Conservation (phyloP, 2,797 vertebrate genomes). For the Anguilla obscura region DNA sequence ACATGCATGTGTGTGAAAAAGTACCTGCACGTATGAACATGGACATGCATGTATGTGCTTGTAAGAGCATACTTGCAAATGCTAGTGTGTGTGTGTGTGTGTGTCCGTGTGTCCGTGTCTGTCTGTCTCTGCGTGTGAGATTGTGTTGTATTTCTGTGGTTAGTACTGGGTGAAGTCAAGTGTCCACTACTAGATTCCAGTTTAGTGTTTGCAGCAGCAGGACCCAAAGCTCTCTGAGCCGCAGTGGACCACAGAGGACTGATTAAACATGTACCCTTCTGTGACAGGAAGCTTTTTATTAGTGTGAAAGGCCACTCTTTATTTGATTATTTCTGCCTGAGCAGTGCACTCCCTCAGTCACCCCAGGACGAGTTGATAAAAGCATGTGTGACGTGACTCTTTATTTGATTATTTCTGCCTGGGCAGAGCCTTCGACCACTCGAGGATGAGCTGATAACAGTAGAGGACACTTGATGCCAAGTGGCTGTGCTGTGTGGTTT, state of each 20-base stretch:
- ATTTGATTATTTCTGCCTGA: conserved; percentile 64
- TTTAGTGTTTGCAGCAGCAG: conserved; percentile 19
- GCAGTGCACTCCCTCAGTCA: conserved; percentile 44
- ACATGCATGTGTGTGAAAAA: conserved; percentile 24
- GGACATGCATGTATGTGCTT: background rate
- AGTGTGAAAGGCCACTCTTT: conserved; percentile 47
- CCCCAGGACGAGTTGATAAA: conserved; percentile 35
- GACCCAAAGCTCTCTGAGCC: conserved; percentile 40
- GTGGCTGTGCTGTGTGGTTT: conserved; percentile 31
- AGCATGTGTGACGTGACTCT: conserved; percentile 47
- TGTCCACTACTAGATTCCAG: conserved; percentile 3
- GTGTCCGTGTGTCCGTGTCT: background rate
- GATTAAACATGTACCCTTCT: conserved; percentile 40
- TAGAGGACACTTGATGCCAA: conserved; percentile 41
- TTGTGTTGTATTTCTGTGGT: conserved; percentile 19
- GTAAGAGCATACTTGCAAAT: background rate
- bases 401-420: conserved; percentile 56
- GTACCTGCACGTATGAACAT: background rate
- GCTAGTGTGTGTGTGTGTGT: background rate
- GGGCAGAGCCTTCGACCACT: conserved; percentile 27
- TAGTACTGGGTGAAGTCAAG: conserved; percentile 14
- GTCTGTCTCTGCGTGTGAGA: conserved; percentile 1
- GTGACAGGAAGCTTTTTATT: conserved; percentile 55
- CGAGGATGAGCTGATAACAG: conserved; percentile 39
- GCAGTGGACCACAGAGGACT: conserved; percentile 35